These are phyloP conservation scores for Adrianichthys oophorus DNA, from an alignment of 2,797 vertebrate genomes.

Conservation along the genomic window DNA sequence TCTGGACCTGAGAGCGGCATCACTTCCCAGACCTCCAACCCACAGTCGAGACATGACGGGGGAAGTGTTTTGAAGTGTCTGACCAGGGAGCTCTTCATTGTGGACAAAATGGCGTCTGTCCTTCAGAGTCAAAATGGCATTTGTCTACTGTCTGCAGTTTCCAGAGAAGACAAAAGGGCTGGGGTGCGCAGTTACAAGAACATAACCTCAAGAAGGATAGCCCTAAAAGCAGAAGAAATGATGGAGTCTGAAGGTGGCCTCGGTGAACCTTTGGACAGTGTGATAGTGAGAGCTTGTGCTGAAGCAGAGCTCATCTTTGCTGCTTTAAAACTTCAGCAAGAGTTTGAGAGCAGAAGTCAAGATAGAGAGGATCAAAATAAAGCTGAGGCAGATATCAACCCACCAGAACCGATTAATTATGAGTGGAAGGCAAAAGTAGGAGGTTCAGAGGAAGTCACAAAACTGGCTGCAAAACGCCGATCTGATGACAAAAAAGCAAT, in stretches of 20 bases:
- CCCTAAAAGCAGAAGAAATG: constrained; percentile 31
- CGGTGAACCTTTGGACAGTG: constrained; percentile 19
- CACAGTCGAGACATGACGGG: constrained; percentile 12
- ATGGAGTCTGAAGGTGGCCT: constrained; percentile 20
- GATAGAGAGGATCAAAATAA: constrained; percentile 55
- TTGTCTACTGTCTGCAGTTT: constrained; percentile 54
- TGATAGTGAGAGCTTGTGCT: constrained; percentile 63
- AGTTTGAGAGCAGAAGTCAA: constrained; percentile 61
- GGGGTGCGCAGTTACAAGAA: constrained; percentile 60
- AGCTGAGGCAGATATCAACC: constrained; percentile 62
- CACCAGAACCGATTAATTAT: constrained; percentile 61
- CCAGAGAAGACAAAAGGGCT: constrained; percentile 39
- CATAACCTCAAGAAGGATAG: constrained; percentile 73
- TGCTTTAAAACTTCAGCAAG: constrained; percentile 79
- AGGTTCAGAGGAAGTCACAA: constrained; percentile 9
- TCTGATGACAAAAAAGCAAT: constrained; percentile 30
- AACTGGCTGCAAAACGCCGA: constrained; percentile 8
- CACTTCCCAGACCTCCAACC: constrained; percentile 59
- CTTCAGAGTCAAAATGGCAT: constrained; percentile 74
- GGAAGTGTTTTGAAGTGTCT: constrained; percentile 55
- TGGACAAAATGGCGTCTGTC: constrained; percentile 83
- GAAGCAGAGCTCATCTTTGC: constrained; percentile 86
- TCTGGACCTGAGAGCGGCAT: constrained; percentile 54
- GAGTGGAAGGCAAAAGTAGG: constrained; percentile 51
- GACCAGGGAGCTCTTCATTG: constrained; percentile 79